A percentile compares a stretch with the other conserved stretches of the same genome.
phyloP scores from a whole-genome alignment of 1,140 invertebrate genomes.

The Dinothrombium tinctorium region DNA sequence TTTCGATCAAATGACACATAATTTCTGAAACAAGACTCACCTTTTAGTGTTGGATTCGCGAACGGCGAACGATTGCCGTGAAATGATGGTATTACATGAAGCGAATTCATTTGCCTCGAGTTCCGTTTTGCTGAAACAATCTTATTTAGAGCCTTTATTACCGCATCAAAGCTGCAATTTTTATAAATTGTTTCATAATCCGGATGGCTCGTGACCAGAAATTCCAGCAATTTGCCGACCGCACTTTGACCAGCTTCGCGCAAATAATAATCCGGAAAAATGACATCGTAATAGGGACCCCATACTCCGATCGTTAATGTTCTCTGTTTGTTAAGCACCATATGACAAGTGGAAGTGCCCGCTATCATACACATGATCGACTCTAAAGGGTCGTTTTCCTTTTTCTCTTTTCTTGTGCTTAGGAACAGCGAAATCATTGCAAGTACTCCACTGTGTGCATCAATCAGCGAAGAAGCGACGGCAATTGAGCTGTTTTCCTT shows the following conservation, averaged over 20 bases:
- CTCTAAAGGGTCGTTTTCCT: too few species aligned
- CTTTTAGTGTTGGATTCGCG: too few species aligned
- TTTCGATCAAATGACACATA: too few species aligned
- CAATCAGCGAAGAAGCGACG: too few species aligned
- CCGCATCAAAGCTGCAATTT: too few species aligned
- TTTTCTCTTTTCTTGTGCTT: too few species aligned
- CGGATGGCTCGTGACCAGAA: slow-evolving; percentile 57
- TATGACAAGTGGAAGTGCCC: slow-evolving; percentile 86
- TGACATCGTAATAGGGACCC: slow-evolving; percentile 78
- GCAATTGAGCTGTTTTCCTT: too few species aligned
- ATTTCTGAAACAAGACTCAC: too few species aligned
- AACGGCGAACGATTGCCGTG: too few species aligned
- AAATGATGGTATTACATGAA: too few species aligned
- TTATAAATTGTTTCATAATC: slow-evolving; percentile 26
- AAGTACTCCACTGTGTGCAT: slow-evolving; percentile 77
- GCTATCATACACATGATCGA: slow-evolving; percentile 9
- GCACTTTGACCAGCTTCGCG: slow-evolving; percentile 81
- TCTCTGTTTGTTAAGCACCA: slow-evolving; percentile 38
- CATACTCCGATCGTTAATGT: slow-evolving; percentile 39
- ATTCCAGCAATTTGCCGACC: slow-evolving; percentile 63
- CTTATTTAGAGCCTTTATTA: slow-evolving; percentile 28
- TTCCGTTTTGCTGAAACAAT: too few species aligned
- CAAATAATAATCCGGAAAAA: slow-evolving; percentile 60
- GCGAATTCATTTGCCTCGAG: too few species aligned
- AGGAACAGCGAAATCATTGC: slow-evolving; percentile 28